Conservation (phyloP, 2,888 invertebrate genomes). For the Conus canariensis region DNA sequence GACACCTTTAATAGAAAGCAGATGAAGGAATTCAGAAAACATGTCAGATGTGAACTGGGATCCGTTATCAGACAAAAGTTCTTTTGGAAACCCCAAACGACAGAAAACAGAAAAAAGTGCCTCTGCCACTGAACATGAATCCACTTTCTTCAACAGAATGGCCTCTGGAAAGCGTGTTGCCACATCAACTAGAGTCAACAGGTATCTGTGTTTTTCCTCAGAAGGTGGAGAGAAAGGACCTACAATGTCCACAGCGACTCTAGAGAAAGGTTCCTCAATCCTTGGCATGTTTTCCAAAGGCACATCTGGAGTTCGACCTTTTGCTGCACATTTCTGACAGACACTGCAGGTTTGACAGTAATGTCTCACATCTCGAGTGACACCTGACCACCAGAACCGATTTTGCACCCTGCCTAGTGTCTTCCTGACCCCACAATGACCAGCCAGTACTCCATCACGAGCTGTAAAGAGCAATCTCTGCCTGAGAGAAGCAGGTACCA, state of each 20-base stretch:
- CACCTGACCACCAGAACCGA: too few relatives aligned
- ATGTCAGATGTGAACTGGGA: background rate
- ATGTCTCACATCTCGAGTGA: too few relatives aligned
- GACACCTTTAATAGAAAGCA: background rate
- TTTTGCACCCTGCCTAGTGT: too few relatives aligned
- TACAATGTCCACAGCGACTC: slow-evolving; percentile 2
- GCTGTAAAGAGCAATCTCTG: too few relatives aligned
- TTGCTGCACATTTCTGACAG: too few relatives aligned
- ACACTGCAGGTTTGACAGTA: too few relatives aligned
- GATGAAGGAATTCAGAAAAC: background rate
- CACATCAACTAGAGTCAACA: background rate
- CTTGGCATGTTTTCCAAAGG: too few relatives aligned
- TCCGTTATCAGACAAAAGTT: slow-evolving; percentile 22
- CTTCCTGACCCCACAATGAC: too few relatives aligned
- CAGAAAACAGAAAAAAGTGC: background rate
- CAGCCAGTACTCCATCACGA: too few relatives aligned
- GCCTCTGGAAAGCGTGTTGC: background rate
- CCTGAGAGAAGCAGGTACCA: too few relatives aligned
- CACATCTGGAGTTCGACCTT: too few relatives aligned
- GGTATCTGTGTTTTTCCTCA: background rate
- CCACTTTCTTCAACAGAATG: background rate
- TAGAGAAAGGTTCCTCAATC: too few relatives aligned
- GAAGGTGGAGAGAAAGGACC: background rate
- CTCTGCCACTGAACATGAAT: background rate
- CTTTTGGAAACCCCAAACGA: background rate